Percentiles rank a stretch among this genome's conserved stretches.
phyloP scores from a whole-genome alignment of 2,113 vertebrate species.

The Onychorhynchus coronatus region DNA sequence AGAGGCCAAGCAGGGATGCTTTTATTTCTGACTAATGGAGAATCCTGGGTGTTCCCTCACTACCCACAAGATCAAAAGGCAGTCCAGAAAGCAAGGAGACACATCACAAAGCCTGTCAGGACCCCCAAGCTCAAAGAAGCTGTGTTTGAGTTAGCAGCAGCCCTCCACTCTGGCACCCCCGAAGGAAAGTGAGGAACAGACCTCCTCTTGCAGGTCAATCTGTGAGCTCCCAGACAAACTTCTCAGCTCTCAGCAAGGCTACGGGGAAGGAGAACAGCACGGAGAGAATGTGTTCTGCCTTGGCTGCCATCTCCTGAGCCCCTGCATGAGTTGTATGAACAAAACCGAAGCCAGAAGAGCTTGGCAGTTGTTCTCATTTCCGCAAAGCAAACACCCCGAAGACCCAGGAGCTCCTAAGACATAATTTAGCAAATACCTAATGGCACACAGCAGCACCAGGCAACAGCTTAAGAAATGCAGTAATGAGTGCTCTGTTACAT shows the following conservation, averaged over 20 bases:
- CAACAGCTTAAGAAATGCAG: conserved; percentile 7
- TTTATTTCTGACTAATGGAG: neutral
- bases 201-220: neutral
- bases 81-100: neutral
- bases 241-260: neutral
- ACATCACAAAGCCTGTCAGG: neutral
- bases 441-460: neutral
- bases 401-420: neutral
- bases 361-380: neutral
- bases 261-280: accelerated
- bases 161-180: accelerated
- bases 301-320: accelerated
- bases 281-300: neutral
- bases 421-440: neutral
- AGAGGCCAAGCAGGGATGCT: neutral
- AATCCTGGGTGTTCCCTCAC: neutral
- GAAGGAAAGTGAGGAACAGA: neutral
- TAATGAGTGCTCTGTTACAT: neutral
- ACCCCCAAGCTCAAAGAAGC: neutral
- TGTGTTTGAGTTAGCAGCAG: neutral
- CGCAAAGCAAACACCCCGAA: conserved; percentile 6
- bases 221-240: neutral
- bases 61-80: neutral
- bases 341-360: neutral
- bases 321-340: accelerated